Evolutionary conservation across 2,113 vertebrate genomes (phyloP).

Genomic region (Pteruthius melanotis): DNA sequence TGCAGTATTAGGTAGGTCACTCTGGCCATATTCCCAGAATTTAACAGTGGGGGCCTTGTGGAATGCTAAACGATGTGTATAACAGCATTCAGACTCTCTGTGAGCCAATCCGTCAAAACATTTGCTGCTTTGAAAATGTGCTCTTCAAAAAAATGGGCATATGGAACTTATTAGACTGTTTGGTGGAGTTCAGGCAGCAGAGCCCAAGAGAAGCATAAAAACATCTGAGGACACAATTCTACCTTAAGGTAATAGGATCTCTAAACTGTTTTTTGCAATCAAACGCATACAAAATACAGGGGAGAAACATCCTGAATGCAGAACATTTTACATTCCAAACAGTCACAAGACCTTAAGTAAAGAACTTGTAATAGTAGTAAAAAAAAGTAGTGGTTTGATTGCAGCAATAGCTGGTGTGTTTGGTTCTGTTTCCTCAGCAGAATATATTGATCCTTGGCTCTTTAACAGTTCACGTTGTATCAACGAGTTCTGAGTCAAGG

Average conservation of each 20-base stretch:
- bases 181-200: slow-evolving; percentile 72
- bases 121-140: slow-evolving; percentile 81
- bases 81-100: slow-evolving; percentile 76
- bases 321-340: slow-evolving; percentile 6
- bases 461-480: background rate
- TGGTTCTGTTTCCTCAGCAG: background rate
- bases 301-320: slow-evolving; percentile 30
- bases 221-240: slow-evolving; percentile 68
- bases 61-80: slow-evolving; percentile 85
- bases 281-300: slow-evolving; percentile 29
- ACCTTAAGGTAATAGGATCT: slow-evolving; percentile 65
- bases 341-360: slow-evolving; percentile 20
- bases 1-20: slow-evolving; percentile 76
- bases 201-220: slow-evolving; percentile 75
- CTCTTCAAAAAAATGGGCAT: slow-evolving; percentile 79
- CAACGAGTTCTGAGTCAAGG: background rate
- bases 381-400: background rate
- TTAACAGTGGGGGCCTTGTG: slow-evolving; percentile 87
- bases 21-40: slow-evolving; percentile 82
- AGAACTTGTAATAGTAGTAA: background rate
- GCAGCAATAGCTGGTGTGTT: background rate
- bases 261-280: slow-evolving; percentile 57
- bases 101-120: slow-evolving; percentile 82
- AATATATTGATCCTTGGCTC: background rate
- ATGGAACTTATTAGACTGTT: slow-evolving; percentile 85